Percentiles rank a stretch among this genome's conserved stretches.
Evolutionary conservation across 2,113 vertebrate genomes (phyloP).

Genomic region (Misgurnus anguillicaudatus): DNA sequence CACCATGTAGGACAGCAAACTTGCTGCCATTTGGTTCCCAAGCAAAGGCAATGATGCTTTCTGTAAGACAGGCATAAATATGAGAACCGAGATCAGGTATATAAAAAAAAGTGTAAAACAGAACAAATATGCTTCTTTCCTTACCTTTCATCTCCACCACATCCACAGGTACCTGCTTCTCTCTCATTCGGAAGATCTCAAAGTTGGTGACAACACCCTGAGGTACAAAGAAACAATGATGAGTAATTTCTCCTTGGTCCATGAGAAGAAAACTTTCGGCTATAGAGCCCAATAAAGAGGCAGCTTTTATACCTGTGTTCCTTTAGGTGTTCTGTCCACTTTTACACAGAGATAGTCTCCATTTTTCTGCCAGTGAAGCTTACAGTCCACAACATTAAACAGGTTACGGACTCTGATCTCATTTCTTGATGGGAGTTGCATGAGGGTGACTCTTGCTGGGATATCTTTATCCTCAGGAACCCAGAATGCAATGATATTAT

Average conservation of each 20-base stretch:
- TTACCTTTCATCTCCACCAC: slow-evolving; percentile 99
- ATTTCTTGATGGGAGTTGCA: slow-evolving; percentile 93
- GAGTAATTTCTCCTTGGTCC: neutral
- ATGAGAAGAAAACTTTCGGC: neutral
- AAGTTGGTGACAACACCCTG: slow-evolving; percentile 99
- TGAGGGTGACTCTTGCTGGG: slow-evolving; percentile 95
- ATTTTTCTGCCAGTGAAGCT: slow-evolving; percentile 97
- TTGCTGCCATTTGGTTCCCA: slow-evolving; percentile 99
- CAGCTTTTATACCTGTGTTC: slow-evolving; percentile 81
- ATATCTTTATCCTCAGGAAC: slow-evolving; percentile 99
- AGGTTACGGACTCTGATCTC: slow-evolving; percentile 96
- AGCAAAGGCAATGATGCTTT: slow-evolving; percentile 96
- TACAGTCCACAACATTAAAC: slow-evolving; percentile 97
- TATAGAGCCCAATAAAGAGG: neutral
- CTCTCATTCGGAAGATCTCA: slow-evolving; percentile 99
- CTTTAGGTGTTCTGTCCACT: slow-evolving; percentile 95
- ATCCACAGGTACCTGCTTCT: slow-evolving; percentile 98
- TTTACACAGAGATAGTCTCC: slow-evolving; percentile 98
- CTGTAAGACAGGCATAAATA: slow-evolving; percentile 65
- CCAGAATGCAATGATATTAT: slow-evolving; percentile 98
- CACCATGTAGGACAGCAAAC: slow-evolving; percentile 95
- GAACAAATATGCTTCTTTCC: neutral
- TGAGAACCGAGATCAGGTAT: neutral
- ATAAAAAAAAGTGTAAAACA: neutral
- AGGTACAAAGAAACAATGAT: slow-evolving; percentile 26